These are phyloP conservation scores for Cosmia trapezina DNA, from an alignment of 2,888 invertebrate species.

Conservation along the genomic window DNA sequence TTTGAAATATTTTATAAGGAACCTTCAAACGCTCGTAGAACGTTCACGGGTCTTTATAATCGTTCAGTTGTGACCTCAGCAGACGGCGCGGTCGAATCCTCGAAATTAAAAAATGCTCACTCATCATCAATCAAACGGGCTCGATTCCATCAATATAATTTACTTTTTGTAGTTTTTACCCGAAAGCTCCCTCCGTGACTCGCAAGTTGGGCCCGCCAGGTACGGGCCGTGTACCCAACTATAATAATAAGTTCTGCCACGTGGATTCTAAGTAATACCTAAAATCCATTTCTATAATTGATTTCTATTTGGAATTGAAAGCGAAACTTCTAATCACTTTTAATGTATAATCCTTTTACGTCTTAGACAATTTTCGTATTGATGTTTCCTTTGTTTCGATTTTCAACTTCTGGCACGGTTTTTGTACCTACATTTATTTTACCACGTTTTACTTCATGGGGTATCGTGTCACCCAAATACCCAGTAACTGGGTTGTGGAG, in stretches of 20 bases:
- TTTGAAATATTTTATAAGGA: constrained; percentile 65
- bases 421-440: background rate
- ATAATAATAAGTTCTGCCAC: constrained; percentile 63
- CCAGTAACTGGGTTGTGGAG: too few species aligned
- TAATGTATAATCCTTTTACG: constrained; percentile 61
- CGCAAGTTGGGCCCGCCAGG: constrained; percentile 84
- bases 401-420: constrained; percentile 11
- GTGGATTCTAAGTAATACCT: constrained; percentile 65
- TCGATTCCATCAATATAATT: constrained; percentile 91
- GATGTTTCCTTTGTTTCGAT: constrained; percentile 45
- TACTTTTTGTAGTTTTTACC: constrained; percentile 90
- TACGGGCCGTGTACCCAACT: constrained; percentile 71
- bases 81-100: constrained; percentile 82
- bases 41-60: constrained; percentile 66
- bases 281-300: constrained; percentile 74
- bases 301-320: constrained; percentile 68
- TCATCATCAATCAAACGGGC: constrained; percentile 90
- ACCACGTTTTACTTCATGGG: background rate
- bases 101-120: constrained; percentile 89
- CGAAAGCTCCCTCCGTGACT: constrained; percentile 88
- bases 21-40: constrained; percentile 63
- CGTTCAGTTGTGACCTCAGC: constrained; percentile 77
- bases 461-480: too few species aligned
- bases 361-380: constrained; percentile 39
- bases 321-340: constrained; percentile 61